phyloP scores from a whole-genome alignment of 2,797 vertebrate species.

The Phoeniculus purpureus region DNA sequence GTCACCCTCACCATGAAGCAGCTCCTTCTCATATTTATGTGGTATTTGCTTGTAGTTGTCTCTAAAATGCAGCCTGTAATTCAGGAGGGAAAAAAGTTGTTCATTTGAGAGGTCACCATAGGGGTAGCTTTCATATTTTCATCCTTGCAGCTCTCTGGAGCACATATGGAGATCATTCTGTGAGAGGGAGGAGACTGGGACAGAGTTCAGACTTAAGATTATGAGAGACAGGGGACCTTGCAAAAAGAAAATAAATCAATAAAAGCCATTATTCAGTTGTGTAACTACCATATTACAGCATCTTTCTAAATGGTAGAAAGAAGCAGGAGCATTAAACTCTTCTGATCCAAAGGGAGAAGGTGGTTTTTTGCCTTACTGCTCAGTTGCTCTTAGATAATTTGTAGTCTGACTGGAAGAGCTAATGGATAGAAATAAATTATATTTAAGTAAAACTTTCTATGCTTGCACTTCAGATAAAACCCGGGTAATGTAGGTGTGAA shows the following conservation, averaged over 20 bases:
- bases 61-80: constrained; percentile 36
- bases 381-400: neutral
- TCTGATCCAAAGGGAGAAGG: neutral
- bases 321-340: neutral
- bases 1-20: too few relatives aligned
- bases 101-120: constrained; percentile 38
- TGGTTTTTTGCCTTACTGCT: neutral
- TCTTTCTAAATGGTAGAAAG: neutral
- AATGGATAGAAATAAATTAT: constrained; percentile 15
- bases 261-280: neutral
- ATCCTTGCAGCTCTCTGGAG: constrained; percentile 31
- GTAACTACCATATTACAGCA: neutral
- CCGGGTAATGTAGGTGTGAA: constrained; percentile 15
- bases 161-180: constrained; percentile 64
- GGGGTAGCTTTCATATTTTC: constrained; percentile 50
- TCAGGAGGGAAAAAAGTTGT: constrained; percentile 4
- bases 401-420: neutral
- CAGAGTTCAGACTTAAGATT: constrained; percentile 9
- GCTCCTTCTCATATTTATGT: too few relatives aligned
- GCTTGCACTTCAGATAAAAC: constrained; percentile 18
- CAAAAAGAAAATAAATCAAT: neutral
- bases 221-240: constrained; percentile 26
- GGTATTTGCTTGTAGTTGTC: constrained; percentile 39
- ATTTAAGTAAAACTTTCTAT: constrained; percentile 1
- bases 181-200: constrained; percentile 13